Evolutionary conservation across 2,797 vertebrate species (phyloP), one percentile per base, ranked within the genome.

Genomic region (Oreortyx pictus): DNA sequence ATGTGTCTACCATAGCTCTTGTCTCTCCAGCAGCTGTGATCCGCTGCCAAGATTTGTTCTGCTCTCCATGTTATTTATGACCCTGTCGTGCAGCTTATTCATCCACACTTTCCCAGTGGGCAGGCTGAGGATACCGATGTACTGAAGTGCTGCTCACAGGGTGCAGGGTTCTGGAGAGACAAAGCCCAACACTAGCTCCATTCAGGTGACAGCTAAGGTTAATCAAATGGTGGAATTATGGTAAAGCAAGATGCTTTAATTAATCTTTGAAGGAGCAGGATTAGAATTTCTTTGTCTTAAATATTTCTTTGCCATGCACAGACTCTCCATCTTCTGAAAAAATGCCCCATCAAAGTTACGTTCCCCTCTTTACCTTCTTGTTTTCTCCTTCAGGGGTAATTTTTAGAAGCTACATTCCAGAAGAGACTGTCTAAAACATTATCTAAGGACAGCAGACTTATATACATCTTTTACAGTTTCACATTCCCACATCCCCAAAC

Each of bases 21-120:
- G 70, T 92, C 80, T 67, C 60, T 84, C n/a, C 64, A 84, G 65
- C 73, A 90, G 90, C 82, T 93, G 37, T 94, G 90, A 94, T 94
- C 86, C 91, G 72, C 54, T 88, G 93, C 94, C 93, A 96, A 95
- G 88, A 46, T 93, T 84, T 90, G 61, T 77, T 94, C 65, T 90
- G 1, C 75, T 85, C 49, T 80, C 84, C 39, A 2, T 33, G 54
- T 93, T 88, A 96, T 96, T 95, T 90, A 94, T 90, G 91, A 65
- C 54, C 41, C 68, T 91, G 94, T 90, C 91, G 74, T 11, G 43
- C 68, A 80, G 88, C 86, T 93, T 85, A 80, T 90, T 87, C 93
- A 64, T 15, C 14, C 59, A 54, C 54, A 49, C 86, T 90, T 92
- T 92, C 83, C 68, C 86, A 68, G 67, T 77, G 81, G 78, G 23